Base-by-base conservation (phyloP, 2,888 invertebrate genomes). In the Venusia cambrica region DNA sequence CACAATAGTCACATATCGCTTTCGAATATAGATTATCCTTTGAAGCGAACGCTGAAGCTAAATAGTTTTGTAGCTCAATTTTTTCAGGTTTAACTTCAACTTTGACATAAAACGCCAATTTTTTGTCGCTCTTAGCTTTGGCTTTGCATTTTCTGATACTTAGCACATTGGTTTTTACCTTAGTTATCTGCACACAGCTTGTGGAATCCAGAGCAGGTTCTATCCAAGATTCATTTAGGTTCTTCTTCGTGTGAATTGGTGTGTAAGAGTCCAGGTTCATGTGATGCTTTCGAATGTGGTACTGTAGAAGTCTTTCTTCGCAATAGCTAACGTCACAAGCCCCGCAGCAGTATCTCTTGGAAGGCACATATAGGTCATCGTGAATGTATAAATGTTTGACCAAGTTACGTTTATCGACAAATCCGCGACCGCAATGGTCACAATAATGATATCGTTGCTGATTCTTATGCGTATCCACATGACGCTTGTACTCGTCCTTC, bases 1-100 rank as follows among this genome's bases (percentile, higher is more conserved):
- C 66, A 7, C 81, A 83, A 45, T 79, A 79, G 49, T 81, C 73
- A 29, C 81, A 83, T 0, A 68, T 50, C 0, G 72, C 81, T 51
- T 67, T 73, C 0, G 68, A 71, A 48, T 73, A 76, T 1, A 72
- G 64, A 1, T 52, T 58, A 11, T 63, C 55, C 5, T 57, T 57
- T 7, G 36, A 34, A 0, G 73, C 67, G n/a, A 71, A 68, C 0
- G 60, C 51, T 0, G 65, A 65, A 1, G 51, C 54, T 1, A 64
- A 57, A 10, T 55, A 67, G n/a, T n/a, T n/a, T n/a, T n/a, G n/a
- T n/a, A n/a, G n/a, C n/a, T n/a, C n/a, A n/a, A n/a, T n/a, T n/a
- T n/a, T n/a, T n/a, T 19, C 33, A 1, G 37, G 24, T 16, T 41
- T 34, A 0, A 21, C 25, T 1, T 26, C 16, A 1, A 12, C 19